These are phyloP conservation scores for Cladorhizidae sp. DNA, from an alignment of 37 sponge, comb jelly and placozoan species.

Conservation along the genomic window DNA sequence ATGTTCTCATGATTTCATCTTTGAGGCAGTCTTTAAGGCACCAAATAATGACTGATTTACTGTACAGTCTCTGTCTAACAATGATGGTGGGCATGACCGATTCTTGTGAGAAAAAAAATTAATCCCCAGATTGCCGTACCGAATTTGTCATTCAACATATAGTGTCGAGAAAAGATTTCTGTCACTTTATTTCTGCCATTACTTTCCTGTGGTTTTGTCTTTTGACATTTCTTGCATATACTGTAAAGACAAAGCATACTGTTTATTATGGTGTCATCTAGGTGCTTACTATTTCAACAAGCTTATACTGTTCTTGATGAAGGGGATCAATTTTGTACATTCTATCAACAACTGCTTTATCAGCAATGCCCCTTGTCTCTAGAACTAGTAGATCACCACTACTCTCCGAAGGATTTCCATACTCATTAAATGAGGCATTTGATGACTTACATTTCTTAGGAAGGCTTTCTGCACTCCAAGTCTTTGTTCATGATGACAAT, in stretches of 20 bases:
- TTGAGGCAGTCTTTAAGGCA: not conserved
- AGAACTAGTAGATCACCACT: not conserved
- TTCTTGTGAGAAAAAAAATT: not conserved
- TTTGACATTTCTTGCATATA: not conserved
- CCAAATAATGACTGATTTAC: not conserved
- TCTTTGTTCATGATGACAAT: too few relatives aligned
- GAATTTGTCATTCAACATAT: not conserved
- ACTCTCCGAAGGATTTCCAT: too few relatives aligned
- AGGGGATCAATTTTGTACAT: not conserved
- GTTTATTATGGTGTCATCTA: not conserved
- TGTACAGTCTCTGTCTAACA: not conserved
- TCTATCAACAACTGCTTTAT: not conserved
- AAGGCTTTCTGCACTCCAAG: too few relatives aligned
- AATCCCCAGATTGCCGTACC: not conserved
- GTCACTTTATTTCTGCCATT: not conserved
- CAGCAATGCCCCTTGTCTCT: not conserved
- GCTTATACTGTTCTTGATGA: not conserved
- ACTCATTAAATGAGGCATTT: too few relatives aligned
- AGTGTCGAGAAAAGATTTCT: conserved; percentile 5
- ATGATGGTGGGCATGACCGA: not conserved
- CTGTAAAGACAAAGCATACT: not conserved
- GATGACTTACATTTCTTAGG: too few relatives aligned
- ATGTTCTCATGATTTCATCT: not conserved
- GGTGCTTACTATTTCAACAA: not conserved
- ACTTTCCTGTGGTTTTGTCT: conserved; percentile 1